A percentile compares a stretch with the other conserved stretches of the same genome.
Conservation (phyloP, 1,140 invertebrate species). For the Temnothorax curvispinosus region DNA sequence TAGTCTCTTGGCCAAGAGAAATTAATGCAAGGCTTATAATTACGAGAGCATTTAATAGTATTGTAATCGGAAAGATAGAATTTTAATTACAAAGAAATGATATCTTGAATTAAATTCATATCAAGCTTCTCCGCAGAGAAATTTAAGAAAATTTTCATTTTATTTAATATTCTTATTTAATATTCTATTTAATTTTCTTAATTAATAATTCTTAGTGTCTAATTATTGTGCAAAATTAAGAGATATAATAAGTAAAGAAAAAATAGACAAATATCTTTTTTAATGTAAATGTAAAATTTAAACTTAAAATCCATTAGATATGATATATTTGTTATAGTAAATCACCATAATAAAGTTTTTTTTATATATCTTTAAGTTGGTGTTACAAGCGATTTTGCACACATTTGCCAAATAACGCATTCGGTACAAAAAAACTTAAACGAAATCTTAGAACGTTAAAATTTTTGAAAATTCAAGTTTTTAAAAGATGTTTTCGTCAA, state of each 20-base stretch:
- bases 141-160: not conserved
- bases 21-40: not conserved
- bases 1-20: not conserved
- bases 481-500: not conserved
- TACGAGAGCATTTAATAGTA: not conserved
- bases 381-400: not conserved
- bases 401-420: not conserved
- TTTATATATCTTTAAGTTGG: not conserved
- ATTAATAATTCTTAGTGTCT: not conserved
- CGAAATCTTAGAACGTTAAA: not conserved
- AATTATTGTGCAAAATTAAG: not conserved
- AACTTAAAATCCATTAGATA: not conserved
- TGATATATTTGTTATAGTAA: not conserved
- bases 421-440: not conserved
- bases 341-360: not conserved
- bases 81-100: constrained; percentile 5
- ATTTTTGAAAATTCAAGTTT: not conserved
- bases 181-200: not conserved
- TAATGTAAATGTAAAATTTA: not conserved
- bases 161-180: not conserved
- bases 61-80: not conserved
- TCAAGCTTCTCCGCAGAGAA: not conserved
- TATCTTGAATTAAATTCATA: not conserved
- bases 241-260: not conserved
- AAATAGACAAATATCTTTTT: not conserved